A percentile compares a stretch with the other conserved stretches of the same genome.
These are phyloP conservation scores for Monochamus saltuarius DNA, from an alignment of 1,140 invertebrate genomes.

Conservation along the genomic window DNA sequence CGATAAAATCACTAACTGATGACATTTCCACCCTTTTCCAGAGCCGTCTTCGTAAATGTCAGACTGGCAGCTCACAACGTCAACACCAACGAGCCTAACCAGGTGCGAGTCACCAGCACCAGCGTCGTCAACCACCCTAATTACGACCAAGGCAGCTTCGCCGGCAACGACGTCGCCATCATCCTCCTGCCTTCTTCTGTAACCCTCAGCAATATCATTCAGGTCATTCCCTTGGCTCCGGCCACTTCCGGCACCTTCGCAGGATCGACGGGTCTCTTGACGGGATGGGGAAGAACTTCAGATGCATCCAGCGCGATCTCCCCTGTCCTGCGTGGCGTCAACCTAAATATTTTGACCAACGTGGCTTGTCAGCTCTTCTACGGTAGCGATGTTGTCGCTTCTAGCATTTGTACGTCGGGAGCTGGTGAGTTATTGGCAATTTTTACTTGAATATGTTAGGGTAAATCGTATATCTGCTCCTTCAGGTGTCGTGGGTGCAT, in stretches of 20 bases:
- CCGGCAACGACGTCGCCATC: constrained; percentile 22
- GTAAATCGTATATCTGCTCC: constrained; percentile 12
- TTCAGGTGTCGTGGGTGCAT: constrained; percentile 52
- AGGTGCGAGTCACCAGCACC: constrained; percentile 9
- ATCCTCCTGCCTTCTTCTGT: background rate
- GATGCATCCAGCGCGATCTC: background rate
- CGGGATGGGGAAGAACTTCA: constrained; percentile 19
- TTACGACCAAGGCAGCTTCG: background rate
- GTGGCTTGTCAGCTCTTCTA: background rate
- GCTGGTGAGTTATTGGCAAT: background rate
- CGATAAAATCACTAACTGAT: no score
- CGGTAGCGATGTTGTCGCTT: background rate
- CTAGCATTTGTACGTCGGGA: background rate
- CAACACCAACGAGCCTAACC: constrained; percentile 6
- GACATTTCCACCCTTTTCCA: constrained; percentile 3
- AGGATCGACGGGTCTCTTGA: constrained; percentile 11
- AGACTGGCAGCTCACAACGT: constrained; percentile 19
- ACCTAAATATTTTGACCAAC: constrained; percentile 8
- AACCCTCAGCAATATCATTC: background rate
- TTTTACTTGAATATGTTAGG: constrained; percentile 11
- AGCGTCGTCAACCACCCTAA: constrained; percentile 13
- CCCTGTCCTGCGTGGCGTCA: background rate
- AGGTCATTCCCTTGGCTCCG: constrained; percentile 8
- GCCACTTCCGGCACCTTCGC: background rate
- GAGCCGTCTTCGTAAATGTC: constrained; percentile 5